Conservation (phyloP, 2,113 vertebrate species). For the Crypturellus undulatus region DNA sequence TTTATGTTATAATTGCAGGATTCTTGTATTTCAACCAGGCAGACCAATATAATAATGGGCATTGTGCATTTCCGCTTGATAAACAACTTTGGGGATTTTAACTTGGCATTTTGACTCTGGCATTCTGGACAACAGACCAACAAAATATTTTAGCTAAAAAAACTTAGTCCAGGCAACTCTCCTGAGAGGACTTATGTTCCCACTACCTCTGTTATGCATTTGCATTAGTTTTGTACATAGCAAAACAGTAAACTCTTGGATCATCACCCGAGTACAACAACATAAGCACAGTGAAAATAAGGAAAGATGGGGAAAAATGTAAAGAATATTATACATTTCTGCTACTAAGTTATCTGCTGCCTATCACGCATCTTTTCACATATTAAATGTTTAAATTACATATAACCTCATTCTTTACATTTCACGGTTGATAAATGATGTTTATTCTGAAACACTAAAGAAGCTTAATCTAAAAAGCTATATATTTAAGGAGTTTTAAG, state of each 20-base stretch:
- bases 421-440: background rate
- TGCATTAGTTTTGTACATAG: background rate
- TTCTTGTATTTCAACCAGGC: constrained; percentile 1
- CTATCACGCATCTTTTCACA: constrained; percentile 4
- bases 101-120: background rate
- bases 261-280: background rate
- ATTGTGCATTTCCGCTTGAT: background rate
- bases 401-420: constrained; percentile 55
- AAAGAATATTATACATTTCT: background rate
- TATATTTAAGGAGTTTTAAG: constrained; percentile 15
- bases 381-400: constrained; percentile 9
- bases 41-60: background rate
- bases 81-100: background rate
- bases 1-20: background rate
- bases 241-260: background rate
- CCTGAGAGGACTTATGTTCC: background rate
- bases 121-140: background rate
- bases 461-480: constrained; percentile 24
- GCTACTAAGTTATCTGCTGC: background rate
- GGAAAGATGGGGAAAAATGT: background rate
- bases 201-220: background rate
- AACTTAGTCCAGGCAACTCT: background rate
- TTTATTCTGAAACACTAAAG: constrained; percentile 43
- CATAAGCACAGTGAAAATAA: background rate
- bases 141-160: accelerated